Evolutionary conservation across 1,140 invertebrate genomes (phyloP), one percentile per base, ranked within the genome.

Genomic region (Euglossa dilemma): DNA sequence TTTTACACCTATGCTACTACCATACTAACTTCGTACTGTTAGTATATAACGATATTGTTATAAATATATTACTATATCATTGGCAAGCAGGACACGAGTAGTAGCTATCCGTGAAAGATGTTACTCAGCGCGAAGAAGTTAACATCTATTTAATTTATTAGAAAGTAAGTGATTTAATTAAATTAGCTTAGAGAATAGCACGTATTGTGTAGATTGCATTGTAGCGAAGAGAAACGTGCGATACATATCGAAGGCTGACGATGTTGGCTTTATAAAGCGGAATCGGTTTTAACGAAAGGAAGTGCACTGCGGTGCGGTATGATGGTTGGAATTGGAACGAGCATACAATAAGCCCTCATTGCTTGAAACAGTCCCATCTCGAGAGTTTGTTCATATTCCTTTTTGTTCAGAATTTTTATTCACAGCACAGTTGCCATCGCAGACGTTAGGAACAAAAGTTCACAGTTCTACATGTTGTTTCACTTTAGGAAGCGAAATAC

Each of bases 211-310:
- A 45, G 59, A n/a, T 76, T 23, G 20, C 52, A 76, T 67, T 66
- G n/a, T 20, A 54, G 18, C 5, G 47, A 78, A 23, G 47, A 54
- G 57, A 54, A 64, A 74, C 77, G 56, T 43, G 18, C 64, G 64
- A 20, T 57, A 45, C 52, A 23, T 47, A 36, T 63, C 70, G 79
- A 75, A 81, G 70, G 36, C 52, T 81, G 45, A 74, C 79, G 61
- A 16, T 57, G 80, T 81, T 67, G 63, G 80, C 50, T 75, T 75
- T 47, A 57, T 75, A 75, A 75, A 81, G 72, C 52, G 72, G 72
- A 81, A 81, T 81, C 72, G 61, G 45, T n/a, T 66, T 20, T 75
- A 81, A 81, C 80, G 61, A 81, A 81, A 81, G 80, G 80, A 81
- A 81, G 80, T 81, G 61, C 79, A 81, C 47, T n/a, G 36, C 71